These are phyloP conservation scores for Azemiops feae DNA, from an alignment of 2,113 vertebrate species.

Conservation along the genomic window DNA sequence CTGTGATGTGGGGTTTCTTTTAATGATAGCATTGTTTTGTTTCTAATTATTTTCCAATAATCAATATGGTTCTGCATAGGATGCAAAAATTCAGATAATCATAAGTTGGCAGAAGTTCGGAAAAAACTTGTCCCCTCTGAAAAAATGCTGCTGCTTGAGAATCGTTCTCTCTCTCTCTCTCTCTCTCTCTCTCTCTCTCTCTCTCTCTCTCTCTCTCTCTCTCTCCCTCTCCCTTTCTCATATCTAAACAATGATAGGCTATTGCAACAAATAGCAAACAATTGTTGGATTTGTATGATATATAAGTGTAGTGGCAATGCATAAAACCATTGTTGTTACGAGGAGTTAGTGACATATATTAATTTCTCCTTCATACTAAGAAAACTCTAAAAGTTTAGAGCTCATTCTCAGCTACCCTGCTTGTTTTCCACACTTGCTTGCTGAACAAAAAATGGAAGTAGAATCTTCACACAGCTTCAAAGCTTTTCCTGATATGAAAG, in stretches of 20 bases:
- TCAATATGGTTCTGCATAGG: background rate
- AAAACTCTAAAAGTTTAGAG: background rate
- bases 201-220: background rate
- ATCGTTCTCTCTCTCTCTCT: background rate
- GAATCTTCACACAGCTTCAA: background rate
- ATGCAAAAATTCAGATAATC: background rate
- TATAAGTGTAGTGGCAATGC: background rate
- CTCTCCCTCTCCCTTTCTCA: too few relatives aligned
- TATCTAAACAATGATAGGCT: background rate
- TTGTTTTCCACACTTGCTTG: background rate
- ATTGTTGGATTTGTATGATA: background rate
- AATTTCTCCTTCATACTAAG: background rate
- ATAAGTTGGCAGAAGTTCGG: background rate
- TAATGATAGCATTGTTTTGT: background rate
- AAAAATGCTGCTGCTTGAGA: background rate
- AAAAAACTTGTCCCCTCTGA: background rate
- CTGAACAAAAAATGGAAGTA: background rate
- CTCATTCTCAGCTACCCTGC: too few relatives aligned
- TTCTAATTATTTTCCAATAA: background rate
- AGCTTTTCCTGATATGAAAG: background rate
- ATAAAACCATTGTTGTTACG: background rate
- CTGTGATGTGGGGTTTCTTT: background rate
- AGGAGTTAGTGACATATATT: background rate
- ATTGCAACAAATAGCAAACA: background rate
- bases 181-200: too few relatives aligned